Percentiles rank a stretch among this genome's conserved stretches.
Evolutionary conservation across 2,888 invertebrate genomes (phyloP).

Genomic region (Sphaerophoria rueppellii): DNA sequence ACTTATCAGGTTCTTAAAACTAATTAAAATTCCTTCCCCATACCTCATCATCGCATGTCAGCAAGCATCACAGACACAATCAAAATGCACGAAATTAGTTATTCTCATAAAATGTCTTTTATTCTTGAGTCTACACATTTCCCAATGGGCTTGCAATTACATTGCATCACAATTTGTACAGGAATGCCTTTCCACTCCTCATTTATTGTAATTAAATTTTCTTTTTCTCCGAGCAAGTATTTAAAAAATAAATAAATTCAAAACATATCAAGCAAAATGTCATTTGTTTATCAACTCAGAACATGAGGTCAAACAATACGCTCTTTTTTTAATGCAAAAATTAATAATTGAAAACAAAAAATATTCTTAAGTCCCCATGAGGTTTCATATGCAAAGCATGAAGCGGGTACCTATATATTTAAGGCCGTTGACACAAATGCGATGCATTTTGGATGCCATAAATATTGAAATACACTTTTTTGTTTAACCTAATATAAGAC

Average conservation of each 20-base stretch:
- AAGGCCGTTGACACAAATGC: slow-evolving; percentile 42
- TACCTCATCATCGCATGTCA: not conserved
- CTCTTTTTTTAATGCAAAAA: not conserved
- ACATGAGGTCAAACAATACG: not conserved
- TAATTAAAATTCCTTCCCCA: slow-evolving; percentile 26
- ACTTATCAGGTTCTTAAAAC: not conserved
- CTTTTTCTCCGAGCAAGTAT: not conserved
- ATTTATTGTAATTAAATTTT: not conserved
- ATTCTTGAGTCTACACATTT: slow-evolving; percentile 22
- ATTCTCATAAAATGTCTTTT: slow-evolving; percentile 16
- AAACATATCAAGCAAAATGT: not conserved
- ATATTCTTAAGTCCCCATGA: not conserved
- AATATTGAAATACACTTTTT: slow-evolving; percentile 6
- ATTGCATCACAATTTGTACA: not conserved
- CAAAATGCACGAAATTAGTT: slow-evolving; percentile 1
- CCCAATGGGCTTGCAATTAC: not conserved
- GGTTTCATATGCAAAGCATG: not conserved
- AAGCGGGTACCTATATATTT: not conserved
- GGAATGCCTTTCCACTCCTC: slow-evolving; percentile 21
- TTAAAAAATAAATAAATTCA: slow-evolving; percentile 15
- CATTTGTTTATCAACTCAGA: not conserved
- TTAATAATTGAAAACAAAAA: slow-evolving; percentile 20
- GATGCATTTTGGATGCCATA: slow-evolving; percentile 46
- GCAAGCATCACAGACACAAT: not conserved
- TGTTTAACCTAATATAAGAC: not conserved